These are phyloP conservation scores for Ptiloglossa arizonensis DNA, from an alignment of 1,140 invertebrate species.

Conservation along the genomic window DNA sequence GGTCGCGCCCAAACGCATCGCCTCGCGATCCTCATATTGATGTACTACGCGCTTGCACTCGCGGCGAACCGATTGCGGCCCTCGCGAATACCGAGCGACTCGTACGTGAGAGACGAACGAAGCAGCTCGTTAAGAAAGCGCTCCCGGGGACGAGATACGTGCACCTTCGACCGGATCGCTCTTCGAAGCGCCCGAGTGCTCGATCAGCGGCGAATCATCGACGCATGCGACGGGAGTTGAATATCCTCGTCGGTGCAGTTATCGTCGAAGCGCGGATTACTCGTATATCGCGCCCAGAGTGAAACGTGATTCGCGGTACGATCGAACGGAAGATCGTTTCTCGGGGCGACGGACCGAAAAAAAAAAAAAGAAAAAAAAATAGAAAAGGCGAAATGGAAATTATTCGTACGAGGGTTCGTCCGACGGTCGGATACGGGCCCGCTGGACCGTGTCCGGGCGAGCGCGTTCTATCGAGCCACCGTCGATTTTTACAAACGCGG, in stretches of 20 bases:
- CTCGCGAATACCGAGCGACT: conserved; percentile 45
- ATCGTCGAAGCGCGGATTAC: background rate
- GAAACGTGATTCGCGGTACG: background rate
- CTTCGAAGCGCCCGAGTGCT: background rate
- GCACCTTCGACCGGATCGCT: background rate
- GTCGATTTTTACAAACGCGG: too few species aligned
- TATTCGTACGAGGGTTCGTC: too few species aligned
- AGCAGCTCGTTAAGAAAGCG: conserved; percentile 41
- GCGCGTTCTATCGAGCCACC: too few species aligned
- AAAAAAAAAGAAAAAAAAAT: too few species aligned
- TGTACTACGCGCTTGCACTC: conserved; percentile 65
- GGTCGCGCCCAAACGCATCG: conserved; percentile 69
- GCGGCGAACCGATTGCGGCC: conserved; percentile 56
- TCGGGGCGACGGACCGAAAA: too few species aligned
- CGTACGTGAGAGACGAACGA: conserved; percentile 44
- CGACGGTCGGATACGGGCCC: too few species aligned
- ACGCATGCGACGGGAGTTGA: background rate
- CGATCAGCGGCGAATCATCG: conserved; percentile 6
- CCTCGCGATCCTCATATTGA: conserved; percentile 69
- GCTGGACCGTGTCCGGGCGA: too few species aligned
- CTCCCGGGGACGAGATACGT: background rate
- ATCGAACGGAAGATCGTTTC: too few species aligned
- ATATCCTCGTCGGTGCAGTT: background rate
- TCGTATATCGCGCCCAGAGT: background rate
- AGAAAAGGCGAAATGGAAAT: too few species aligned